Evolutionary conservation across 2,888 invertebrate genomes (phyloP), one percentile per base, ranked within the genome.

Genomic region (Cosmia pyralina): DNA sequence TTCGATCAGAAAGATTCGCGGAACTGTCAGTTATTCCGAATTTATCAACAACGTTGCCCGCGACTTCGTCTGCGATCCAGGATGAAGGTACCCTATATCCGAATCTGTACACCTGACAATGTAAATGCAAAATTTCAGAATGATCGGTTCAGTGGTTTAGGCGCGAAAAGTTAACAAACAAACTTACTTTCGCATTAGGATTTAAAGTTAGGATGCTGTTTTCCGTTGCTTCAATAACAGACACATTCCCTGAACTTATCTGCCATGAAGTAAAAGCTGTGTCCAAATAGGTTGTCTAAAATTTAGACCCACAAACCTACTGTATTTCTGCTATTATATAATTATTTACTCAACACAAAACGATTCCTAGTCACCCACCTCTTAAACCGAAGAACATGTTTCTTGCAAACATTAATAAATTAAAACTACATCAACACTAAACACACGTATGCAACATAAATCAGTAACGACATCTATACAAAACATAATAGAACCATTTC

Each of bases 401-500:
- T 17, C 48, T 34, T 55, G 19, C n/a, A 15, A 55, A 46, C 50
- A 55, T 60, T 8, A 77, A 60, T 69, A 60, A 28, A 62, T n/a
- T 62, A 3, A 28, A 62, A 34, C 38, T 50, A 60, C 50, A 70
- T 22, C 62, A 50, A 72, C 64, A 52, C 53, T 53, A 22, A 48
- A n/a, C 48, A 64, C 50, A 63, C 17, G 22, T 62, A 62, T 62
- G 28, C 53, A 48, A 15, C 46, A 78, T 59, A 28, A 72, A 72
- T 79, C 38, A 59, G 62, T 79, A 59, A 59, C 8, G 59, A 22
- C n/a, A 58, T 57, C 34, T 28, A 60, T 22, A 77, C 41, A 77
- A 65, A 72, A 41, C 8, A 41, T 41, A 77, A 57, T 66, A 34
- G 28, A 38, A 53, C 62, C 48, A 48, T 52, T 71, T 53, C 34